phyloP scores from a whole-genome alignment of 2,888 invertebrate genomes.

The Chloromyia formosa region DNA sequence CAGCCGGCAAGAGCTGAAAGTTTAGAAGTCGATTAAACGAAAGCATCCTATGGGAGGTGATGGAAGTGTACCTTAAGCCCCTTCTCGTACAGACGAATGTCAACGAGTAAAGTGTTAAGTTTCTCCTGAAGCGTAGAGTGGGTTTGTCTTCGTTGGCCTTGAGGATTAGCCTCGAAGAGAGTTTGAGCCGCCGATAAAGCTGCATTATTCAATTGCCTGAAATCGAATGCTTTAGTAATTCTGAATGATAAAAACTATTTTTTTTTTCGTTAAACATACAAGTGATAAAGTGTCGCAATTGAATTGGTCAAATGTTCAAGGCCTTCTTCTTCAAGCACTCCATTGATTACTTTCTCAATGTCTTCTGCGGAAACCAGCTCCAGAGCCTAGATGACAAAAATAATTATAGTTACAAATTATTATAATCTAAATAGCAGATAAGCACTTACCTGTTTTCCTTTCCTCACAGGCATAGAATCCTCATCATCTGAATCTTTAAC shows the following conservation, averaged over 20 bases:
- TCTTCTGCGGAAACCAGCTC: conserved; percentile 75
- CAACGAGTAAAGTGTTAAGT: conserved; percentile 77
- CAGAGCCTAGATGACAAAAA: conserved; percentile 60
- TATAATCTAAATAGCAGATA: not conserved
- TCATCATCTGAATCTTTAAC: conserved; percentile 74
- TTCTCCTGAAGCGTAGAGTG: conserved; percentile 85
- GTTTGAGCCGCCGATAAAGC: conserved; percentile 76
- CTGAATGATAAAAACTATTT: conserved; percentile 16
- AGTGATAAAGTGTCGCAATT: conserved; percentile 75
- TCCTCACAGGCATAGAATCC: conserved; percentile 68
- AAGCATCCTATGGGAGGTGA: not conserved
- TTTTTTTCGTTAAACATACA: conserved; percentile 64
- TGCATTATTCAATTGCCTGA: conserved; percentile 72
- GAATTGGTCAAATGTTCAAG: conserved; percentile 75
- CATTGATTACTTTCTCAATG: conserved; percentile 71
- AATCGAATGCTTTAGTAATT: conserved; percentile 54
- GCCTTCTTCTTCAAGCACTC: conserved; percentile 75
- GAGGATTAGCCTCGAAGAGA: conserved; percentile 77
- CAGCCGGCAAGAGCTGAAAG: conserved; percentile 66
- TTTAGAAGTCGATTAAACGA: conserved; percentile 11
- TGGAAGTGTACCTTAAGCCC: conserved; percentile 68
- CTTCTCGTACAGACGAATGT: conserved; percentile 82
- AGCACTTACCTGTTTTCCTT: conserved; percentile 55
- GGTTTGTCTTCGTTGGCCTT: conserved; percentile 78
- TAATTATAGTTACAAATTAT: not conserved